Evolutionary conservation across 2,113 vertebrate genomes (phyloP), one percentile per base, ranked within the genome.

Genomic region (Telmatochromis brichardi): DNA sequence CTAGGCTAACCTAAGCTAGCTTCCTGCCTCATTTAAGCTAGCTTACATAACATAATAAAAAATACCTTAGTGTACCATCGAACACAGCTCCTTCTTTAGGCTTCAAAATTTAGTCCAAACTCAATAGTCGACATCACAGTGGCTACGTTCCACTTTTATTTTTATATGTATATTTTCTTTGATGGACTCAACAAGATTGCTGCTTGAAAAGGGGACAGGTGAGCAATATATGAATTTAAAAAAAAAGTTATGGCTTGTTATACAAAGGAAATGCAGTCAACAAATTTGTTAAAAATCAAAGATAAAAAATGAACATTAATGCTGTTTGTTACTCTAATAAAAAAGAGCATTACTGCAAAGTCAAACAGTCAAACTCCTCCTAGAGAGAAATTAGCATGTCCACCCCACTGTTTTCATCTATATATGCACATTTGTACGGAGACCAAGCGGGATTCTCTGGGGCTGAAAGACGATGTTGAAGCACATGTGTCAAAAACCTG

Each of bases 1-100:
- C 58, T 63, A 63, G 15, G 58, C 42, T 76, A 7, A 47, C 71
- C 35, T 65, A 65, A 65, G 60, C 60, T 65, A 65, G 60, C 58
- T 63, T 19, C 58, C 15, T 19, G 5, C 58, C 28, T 63, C 58
- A 11, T 63, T 63, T 63, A 63, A 63, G 58, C 15, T 63, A 65
- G 60, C 5, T 6, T 17, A 45, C 4, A 11, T 26, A 1, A 17
- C 21, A 19, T 65, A 65, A 21, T n/a, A 21, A 65, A 65, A 37
- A 13, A 65, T 50, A 12, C 26, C 71, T 78, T 19, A 6, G 13
- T 1, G 8, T 14, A 47, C 14, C 40, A 47, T 28, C 4, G 4
- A 47, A 47, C 9, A 28, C 42, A 28, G 71, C 71, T 47, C 40
- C 71, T 65, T 7, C 60, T 37, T 13, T 65, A 37, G 3, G 4